These are phyloP conservation scores for Falco cherrug DNA, from an alignment of 2,797 vertebrate genomes.

Conservation along the genomic window DNA sequence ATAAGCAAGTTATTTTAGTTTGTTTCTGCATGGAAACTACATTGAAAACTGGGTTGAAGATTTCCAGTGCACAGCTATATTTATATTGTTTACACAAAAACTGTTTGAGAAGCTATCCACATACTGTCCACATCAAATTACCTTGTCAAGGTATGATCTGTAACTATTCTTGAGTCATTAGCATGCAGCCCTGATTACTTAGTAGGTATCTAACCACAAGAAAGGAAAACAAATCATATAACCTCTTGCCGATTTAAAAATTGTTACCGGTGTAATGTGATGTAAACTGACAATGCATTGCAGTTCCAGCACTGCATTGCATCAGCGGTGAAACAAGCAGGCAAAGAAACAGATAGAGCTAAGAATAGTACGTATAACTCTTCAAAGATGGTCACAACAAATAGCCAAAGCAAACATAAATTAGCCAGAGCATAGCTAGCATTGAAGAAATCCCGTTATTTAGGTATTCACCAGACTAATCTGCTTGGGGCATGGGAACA, in stretches of 20 bases:
- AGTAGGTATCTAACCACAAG: not conserved
- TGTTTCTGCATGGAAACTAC: slow-evolving; percentile 30
- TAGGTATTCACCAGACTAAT: not conserved
- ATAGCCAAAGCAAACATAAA: not conserved
- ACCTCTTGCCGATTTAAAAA: not conserved
- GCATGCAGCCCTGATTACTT: slow-evolving; percentile 18
- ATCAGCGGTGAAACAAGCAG: slow-evolving; percentile 22
- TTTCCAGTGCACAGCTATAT: slow-evolving; percentile 37
- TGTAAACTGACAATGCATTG: slow-evolving; percentile 16
- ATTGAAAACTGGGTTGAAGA: slow-evolving; percentile 44
- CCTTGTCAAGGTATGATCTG: not conserved
- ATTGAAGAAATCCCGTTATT: not conserved
- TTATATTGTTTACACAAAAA: slow-evolving; percentile 58
- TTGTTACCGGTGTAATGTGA: not conserved
- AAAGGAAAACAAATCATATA: slow-evolving; percentile 37
- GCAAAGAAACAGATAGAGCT: not conserved
- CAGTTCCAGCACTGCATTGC: slow-evolving; percentile 29
- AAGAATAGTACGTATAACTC: slow-evolving; percentile 9
- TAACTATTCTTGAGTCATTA: not conserved
- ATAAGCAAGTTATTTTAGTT: slow-evolving; percentile 51
- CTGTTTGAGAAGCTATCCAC: slow-evolving; percentile 20
- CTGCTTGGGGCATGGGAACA: not conserved
- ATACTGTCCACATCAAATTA: slow-evolving; percentile 33
- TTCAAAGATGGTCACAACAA: not conserved
- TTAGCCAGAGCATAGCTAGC: not conserved